These are phyloP conservation scores for Tenthredo scrophulariae DNA, from an alignment of 2,888 invertebrate genomes.

Conservation along the genomic window DNA sequence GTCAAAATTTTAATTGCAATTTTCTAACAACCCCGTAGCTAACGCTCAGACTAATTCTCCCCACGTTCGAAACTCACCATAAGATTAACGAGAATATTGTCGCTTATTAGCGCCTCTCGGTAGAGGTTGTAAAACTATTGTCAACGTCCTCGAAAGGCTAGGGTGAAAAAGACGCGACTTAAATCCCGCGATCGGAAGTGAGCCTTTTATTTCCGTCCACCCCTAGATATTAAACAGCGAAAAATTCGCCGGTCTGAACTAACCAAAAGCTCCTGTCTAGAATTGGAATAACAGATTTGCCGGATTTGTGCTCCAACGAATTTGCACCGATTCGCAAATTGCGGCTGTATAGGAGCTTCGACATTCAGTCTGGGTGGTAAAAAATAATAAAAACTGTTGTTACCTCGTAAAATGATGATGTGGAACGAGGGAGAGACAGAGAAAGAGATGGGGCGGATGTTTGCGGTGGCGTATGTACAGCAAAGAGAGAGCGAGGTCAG, in stretches of 20 bases:
- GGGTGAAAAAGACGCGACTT: neutral
- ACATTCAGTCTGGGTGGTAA: slow-evolving; percentile 43
- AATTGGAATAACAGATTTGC: neutral
- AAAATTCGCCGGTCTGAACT: neutral
- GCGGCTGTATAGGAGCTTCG: neutral
- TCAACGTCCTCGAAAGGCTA: neutral
- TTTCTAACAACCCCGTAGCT: slow-evolving; percentile 35
- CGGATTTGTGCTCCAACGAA: neutral
- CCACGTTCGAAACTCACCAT: neutral
- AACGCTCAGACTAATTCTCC: neutral
- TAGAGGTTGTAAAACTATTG: slow-evolving; percentile 20
- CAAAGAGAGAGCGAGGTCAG: slow-evolving; percentile 35
- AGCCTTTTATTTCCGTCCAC: neutral
- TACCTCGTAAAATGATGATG: slow-evolving; percentile 46
- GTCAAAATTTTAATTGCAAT: slow-evolving; percentile 48
- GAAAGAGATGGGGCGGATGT: slow-evolving; percentile 31
- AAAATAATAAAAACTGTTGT: slow-evolving; percentile 47
- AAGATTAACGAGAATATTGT: slow-evolving; percentile 41
- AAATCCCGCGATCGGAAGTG: slow-evolving; percentile 7
- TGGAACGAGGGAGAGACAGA: slow-evolving; percentile 45
- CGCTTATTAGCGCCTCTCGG: slow-evolving; percentile 33
- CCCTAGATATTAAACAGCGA: neutral
- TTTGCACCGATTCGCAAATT: neutral
- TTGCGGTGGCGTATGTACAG: slow-evolving; percentile 28
- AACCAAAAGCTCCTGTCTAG: neutral